Conservation (phyloP, 92 coral and sea anemone species). For the Metridium senile region DNA sequence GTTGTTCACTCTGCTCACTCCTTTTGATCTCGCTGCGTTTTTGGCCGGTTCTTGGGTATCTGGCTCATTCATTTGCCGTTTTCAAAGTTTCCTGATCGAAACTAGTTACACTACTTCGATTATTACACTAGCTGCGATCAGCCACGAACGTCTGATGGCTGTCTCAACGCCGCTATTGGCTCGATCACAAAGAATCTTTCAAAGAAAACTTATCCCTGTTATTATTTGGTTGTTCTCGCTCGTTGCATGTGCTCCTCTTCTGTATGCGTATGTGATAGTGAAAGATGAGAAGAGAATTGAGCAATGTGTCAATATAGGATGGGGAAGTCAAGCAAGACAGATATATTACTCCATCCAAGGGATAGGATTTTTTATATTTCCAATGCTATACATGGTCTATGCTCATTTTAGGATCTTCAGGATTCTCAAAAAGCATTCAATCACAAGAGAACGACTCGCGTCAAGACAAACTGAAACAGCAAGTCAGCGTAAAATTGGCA, state of each 20-base stretch:
- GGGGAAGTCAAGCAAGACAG: constrained; percentile 78
- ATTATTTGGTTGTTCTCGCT: constrained; percentile 69
- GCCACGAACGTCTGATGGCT: constrained; percentile 71
- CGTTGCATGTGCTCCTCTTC: constrained; percentile 64
- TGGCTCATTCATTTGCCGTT: constrained; percentile 61
- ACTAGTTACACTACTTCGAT: constrained; percentile 76
- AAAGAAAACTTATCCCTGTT: constrained; percentile 40
- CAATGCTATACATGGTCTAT: constrained; percentile 65
- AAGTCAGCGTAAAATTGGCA: constrained; percentile 66
- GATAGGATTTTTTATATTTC: constrained; percentile 59
- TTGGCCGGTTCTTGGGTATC: constrained; percentile 71
- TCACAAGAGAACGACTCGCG: constrained; percentile 29
- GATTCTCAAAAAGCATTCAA: constrained; percentile 41
- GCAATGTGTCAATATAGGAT: constrained; percentile 71
- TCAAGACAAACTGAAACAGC: constrained; percentile 17
- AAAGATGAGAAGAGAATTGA: constrained; percentile 29
- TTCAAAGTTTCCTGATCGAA: constrained; percentile 80
- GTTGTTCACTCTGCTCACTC: constrained; percentile 71
- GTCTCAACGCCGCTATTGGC: constrained; percentile 75
- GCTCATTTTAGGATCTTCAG: constrained; percentile 72
- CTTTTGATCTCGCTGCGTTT: constrained; percentile 67
- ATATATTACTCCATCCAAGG: constrained; percentile 86
- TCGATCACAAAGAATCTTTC: constrained; percentile 46
- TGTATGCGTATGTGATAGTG: constrained; percentile 73
- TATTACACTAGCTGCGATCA: constrained; percentile 73